phyloP scores from a whole-genome alignment of 1,140 invertebrate species.

The Bombus impatiens region DNA sequence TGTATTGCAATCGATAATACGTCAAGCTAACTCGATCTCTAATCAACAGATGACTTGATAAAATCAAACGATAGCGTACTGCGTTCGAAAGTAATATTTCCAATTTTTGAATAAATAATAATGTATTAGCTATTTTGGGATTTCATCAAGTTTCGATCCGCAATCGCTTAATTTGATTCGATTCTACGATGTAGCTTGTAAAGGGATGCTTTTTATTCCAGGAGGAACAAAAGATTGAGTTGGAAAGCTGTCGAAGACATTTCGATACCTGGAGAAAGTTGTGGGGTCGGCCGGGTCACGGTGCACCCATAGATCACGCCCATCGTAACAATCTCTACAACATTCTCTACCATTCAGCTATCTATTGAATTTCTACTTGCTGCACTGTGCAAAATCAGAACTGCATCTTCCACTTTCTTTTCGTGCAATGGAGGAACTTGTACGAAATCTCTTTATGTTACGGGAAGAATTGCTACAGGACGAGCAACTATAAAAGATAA shows the following conservation, averaged over 20 bases:
- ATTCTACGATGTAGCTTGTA: background rate
- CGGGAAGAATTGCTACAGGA: background rate
- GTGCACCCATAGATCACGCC: conserved; percentile 83
- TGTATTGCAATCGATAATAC: background rate
- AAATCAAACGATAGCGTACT: background rate
- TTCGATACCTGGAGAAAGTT: conserved; percentile 86
- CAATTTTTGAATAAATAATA: background rate
- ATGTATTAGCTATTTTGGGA: background rate
- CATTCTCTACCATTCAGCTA: conserved; percentile 75
- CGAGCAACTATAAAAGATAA: conserved; percentile 5
- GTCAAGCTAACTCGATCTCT: background rate
- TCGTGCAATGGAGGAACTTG: conserved; percentile 14
- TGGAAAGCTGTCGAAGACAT: conserved; percentile 84
- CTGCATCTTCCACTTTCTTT: conserved; percentile 4
- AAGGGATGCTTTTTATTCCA: conserved; percentile 62
- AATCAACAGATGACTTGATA: background rate
- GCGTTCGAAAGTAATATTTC: background rate
- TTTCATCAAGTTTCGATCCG: background rate
- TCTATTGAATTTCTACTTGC: conserved; percentile 68
- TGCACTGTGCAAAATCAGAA: background rate
- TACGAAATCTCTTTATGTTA: background rate
- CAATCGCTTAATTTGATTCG: background rate
- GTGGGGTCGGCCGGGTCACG: conserved; percentile 87
- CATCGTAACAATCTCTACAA: conserved; percentile 77
- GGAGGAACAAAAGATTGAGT: conserved; percentile 82